phyloP scores from a whole-genome alignment of 2,797 vertebrate genomes.

The Megalops cyprinoides region DNA sequence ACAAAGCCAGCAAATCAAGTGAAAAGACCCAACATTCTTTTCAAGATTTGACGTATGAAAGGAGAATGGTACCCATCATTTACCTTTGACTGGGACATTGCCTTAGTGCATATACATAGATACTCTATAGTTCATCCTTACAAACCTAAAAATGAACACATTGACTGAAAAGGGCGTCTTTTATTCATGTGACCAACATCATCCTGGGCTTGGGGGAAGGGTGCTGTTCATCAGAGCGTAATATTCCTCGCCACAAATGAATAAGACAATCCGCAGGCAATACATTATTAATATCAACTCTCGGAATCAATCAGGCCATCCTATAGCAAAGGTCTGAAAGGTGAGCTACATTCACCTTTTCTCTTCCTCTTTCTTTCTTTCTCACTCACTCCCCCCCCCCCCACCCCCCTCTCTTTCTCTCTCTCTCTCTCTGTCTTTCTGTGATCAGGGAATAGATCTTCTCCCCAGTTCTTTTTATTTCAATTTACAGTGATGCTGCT shows the following conservation, averaged over 20 bases:
- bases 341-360: background rate
- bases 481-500: background rate
- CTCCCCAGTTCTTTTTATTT: background rate
- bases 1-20: too few relatives aligned
- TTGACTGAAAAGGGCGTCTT: background rate
- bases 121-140: background rate
- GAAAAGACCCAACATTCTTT: too few relatives aligned
- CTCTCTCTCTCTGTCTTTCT: background rate
- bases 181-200: conserved; percentile 36
- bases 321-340: background rate
- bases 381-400: too few relatives aligned
- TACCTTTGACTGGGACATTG: background rate
- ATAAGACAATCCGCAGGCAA: conserved; percentile 61
- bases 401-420: background rate
- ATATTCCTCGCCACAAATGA: conserved; percentile 62
- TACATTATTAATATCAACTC: conserved; percentile 68
- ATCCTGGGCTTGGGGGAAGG: conserved; percentile 48
- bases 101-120: background rate
- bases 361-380: background rate
- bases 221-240: conserved; percentile 64
- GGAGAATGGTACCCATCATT: too few relatives aligned
- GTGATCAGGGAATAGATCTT: background rate
- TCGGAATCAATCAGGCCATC: conserved; percentile 37
- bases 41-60: too few relatives aligned
- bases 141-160: background rate